Conservation (phyloP, 2,888 invertebrate species). For the Nezara viridula region DNA sequence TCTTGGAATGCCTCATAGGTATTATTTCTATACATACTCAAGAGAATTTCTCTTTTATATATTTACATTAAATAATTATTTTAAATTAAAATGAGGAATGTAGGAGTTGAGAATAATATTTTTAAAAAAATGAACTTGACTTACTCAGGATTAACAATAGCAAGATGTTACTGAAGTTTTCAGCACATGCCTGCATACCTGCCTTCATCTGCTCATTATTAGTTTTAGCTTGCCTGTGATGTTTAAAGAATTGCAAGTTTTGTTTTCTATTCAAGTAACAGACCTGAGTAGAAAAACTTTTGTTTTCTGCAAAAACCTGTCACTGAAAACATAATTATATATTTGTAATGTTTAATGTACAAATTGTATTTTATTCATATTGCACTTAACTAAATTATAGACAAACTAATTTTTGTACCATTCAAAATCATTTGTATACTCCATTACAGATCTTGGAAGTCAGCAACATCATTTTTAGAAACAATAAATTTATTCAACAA, state of each 20-base stretch:
- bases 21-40: not conserved
- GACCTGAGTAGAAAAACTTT: not conserved
- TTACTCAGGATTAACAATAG: not conserved
- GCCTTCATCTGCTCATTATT: not conserved
- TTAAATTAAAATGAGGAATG: not conserved
- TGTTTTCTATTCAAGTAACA: not conserved
- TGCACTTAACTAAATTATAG: not conserved
- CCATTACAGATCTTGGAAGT: not conserved
- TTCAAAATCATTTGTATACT: not conserved
- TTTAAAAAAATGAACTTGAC: not conserved
- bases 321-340: not conserved
- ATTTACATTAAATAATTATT: not conserved
- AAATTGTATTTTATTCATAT: not conserved
- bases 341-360: too few species aligned
- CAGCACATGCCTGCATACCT: not conserved
- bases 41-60: not conserved
- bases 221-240: not conserved
- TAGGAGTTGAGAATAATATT: not conserved
- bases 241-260: not conserved
- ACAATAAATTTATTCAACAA: too few species aligned
- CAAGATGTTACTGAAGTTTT: not conserved
- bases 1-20: not conserved
- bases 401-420: not conserved
- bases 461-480: not conserved
- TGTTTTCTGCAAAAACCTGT: constrained; percentile 10